Evolutionary conservation across 2,888 invertebrate species (phyloP), one percentile per base, ranked within the genome.

Genomic region (Dryococelus australis): DNA sequence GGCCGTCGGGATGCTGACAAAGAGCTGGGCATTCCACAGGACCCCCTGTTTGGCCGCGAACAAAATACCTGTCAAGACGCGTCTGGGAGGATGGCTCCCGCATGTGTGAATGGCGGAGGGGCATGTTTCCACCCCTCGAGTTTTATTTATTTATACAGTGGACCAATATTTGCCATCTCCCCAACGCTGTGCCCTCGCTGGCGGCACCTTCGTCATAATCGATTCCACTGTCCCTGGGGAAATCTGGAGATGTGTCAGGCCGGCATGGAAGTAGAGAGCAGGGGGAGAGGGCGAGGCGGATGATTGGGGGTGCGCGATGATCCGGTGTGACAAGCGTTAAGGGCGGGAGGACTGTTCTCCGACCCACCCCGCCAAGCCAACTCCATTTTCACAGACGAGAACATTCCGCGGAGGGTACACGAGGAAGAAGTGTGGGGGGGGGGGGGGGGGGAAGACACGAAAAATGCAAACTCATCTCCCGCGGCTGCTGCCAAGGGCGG

Each of bases 131-230:
- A 20, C 65, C 78, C 80, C 43, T 43, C 80, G 20, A 6, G 35
- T 53, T 78, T n/a, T 53, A 85, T 85, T 85, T 53, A 85, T 85
- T 85, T 53, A 85, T 85, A 85, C 47, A 85, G n/a, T 27, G 28
- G 27, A 85, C 53, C 86, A 53, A 86, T 53, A 47, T 78, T 86
- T 78, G 35, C 65, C 86, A 12, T 65, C 80, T 20, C 86, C 43
- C 47, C 26, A 1, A 10, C 78, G 35, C n/a, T 86, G 12, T 16
- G 1, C 65, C 65, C 65, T n/a, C 47, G 47, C 47, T 8, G 16
- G 13, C 65, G 65, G 65, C 65, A 65, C 65, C 86, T 79, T 65
- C 28, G 43, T 83, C 83, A 83, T 83, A 83, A 83, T 83, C 83
- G 83, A 83, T 85, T 53, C 35, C 85, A 65, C 9, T 16, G 51